These are phyloP conservation scores for Semicossyphus pulcher DNA, from an alignment of 2,113 vertebrate genomes.

Conservation along the genomic window DNA sequence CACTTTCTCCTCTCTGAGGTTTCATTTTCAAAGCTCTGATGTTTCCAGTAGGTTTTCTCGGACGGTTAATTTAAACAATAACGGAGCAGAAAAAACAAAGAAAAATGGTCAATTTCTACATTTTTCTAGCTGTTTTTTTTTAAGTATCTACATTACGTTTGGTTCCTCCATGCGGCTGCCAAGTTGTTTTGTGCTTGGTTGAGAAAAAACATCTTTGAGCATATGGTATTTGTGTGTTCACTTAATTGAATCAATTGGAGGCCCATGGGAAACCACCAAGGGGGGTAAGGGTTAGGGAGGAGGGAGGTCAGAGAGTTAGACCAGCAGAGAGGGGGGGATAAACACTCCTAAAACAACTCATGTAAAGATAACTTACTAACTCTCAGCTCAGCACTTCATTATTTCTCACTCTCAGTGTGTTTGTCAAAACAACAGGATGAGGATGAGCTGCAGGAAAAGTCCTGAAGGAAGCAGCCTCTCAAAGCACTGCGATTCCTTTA, in stretches of 20 bases:
- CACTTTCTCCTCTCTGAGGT: conserved; percentile 24
- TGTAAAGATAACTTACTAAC: conserved; percentile 57
- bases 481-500: conserved; percentile 50
- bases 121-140: neutral
- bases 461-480: conserved; percentile 39
- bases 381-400: conserved; percentile 58
- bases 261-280: conserved; percentile 78
- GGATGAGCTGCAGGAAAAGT: conserved; percentile 23
- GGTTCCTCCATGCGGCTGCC: conserved; percentile 30
- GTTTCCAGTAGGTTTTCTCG: conserved; percentile 48
- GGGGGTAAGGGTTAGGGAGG: conserved; percentile 74
- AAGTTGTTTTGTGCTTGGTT: conserved; percentile 32
- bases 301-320: conserved; percentile 76
- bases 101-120: neutral
- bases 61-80: neutral
- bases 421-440: conserved; percentile 38
- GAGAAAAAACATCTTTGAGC: conserved; percentile 68
- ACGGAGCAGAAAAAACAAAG: conserved; percentile 13
- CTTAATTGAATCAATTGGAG: conserved; percentile 82
- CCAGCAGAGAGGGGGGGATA: conserved; percentile 41
- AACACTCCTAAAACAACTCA: conserved; percentile 52
- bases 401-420: conserved; percentile 46
- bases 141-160: conserved; percentile 1
- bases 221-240: conserved; percentile 78
- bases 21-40: conserved; percentile 38